Conservation (phyloP, 1,140 invertebrate genomes). For the Hyphantria cunea region DNA sequence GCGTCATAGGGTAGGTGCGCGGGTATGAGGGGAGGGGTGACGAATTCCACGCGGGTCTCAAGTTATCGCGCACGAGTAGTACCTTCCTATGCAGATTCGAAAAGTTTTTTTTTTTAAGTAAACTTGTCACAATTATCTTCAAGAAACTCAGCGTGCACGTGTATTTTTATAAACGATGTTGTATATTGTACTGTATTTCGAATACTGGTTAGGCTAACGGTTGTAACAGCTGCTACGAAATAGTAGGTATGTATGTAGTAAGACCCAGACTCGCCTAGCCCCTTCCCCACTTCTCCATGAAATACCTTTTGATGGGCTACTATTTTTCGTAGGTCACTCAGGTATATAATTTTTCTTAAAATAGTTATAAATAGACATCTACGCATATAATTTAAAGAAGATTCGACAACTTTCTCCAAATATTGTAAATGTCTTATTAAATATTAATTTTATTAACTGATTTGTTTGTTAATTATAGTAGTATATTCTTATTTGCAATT, state of each 20-base stretch:
- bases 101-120: slow-evolving; percentile 23
- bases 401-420: too few relatives aligned
- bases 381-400: too few relatives aligned
- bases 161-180: slow-evolving; percentile 31
- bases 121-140: slow-evolving; percentile 30
- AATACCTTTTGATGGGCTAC: slow-evolving; percentile 27
- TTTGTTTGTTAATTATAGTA: too few relatives aligned
- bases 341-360: slow-evolving; percentile 27
- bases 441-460: too few relatives aligned
- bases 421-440: too few relatives aligned
- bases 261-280: slow-evolving; percentile 25
- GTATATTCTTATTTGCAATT: too few relatives aligned
- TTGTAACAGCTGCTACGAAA: slow-evolving; percentile 18
- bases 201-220: slow-evolving; percentile 12
- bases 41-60: too few relatives aligned
- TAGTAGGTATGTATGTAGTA: slow-evolving; percentile 26
- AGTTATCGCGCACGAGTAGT: too few relatives aligned
- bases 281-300: slow-evolving; percentile 26
- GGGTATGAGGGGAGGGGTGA: too few relatives aligned
- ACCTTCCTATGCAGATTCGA: slow-evolving; percentile 16
- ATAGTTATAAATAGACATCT: too few relatives aligned
- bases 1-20: too few relatives aligned
- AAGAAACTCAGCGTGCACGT: slow-evolving; percentile 26
- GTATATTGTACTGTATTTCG: slow-evolving; percentile 20
- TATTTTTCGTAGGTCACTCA: slow-evolving; percentile 28